Conservation (phyloP, 2,113 vertebrate species). For the Ramphastos sulfuratus region DNA sequence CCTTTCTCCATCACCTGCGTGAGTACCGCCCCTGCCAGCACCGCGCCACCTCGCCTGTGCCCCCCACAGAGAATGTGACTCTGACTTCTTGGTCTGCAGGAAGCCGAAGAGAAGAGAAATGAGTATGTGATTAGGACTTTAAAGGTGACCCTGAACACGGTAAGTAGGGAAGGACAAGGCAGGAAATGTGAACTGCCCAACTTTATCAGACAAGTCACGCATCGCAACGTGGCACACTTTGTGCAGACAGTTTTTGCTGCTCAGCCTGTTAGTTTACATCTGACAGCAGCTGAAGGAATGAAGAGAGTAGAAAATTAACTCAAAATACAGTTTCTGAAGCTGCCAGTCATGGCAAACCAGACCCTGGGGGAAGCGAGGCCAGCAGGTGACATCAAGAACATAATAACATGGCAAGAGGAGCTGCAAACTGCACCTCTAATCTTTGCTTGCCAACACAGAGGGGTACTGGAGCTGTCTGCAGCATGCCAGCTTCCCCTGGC, state of each 20-base stretch:
- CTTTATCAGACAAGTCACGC: neutral
- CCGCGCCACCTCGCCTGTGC: neutral
- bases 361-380: neutral
- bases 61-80: neutral
- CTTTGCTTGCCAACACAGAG: accelerated
- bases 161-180: constrained; percentile 72
- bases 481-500: neutral
- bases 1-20: constrained; percentile 88
- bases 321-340: neutral
- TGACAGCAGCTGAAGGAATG: neutral
- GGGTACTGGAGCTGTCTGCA: neutral
- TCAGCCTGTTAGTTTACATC: neutral
- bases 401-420: neutral
- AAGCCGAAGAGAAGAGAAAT: constrained; percentile 83
- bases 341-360: neutral
- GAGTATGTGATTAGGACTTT: constrained; percentile 87
- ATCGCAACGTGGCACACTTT: neutral
- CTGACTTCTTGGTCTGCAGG: constrained; percentile 71
- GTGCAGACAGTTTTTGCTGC: neutral
- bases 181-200: neutral
- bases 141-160: constrained; percentile 80
- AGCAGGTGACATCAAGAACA: neutral
- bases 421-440: neutral
- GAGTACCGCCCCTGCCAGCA: constrained; percentile 70
- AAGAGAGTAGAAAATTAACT: neutral